Conservation (phyloP, 2,888 invertebrate genomes). For the Coleophora deauratella region DNA sequence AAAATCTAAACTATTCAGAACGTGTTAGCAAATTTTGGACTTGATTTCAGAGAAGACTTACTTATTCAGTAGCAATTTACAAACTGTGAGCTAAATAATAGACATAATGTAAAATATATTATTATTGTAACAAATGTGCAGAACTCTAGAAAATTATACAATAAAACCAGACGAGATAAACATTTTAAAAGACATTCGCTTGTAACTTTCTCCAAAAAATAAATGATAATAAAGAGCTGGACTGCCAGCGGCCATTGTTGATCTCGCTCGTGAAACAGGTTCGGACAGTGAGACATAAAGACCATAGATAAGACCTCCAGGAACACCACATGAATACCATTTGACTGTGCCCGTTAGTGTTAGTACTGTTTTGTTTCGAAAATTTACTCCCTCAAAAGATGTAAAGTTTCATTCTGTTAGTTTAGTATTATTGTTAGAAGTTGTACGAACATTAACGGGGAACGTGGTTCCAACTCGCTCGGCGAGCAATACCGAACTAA, state of each 20-base stretch:
- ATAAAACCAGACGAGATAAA: no score
- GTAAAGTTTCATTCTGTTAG: neutral
- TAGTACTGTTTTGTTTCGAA: constrained; percentile 1
- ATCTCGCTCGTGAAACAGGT: constrained; percentile 57
- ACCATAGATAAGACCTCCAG: constrained; percentile 37
- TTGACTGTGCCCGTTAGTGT: constrained; percentile 22
- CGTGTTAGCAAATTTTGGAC: no score
- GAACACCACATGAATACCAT: constrained; percentile 41
- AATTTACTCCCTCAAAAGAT: neutral
- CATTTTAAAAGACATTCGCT: constrained; percentile 13
- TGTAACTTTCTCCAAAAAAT: constrained; percentile 13
- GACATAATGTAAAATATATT: no score
- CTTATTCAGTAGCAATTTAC: no score
- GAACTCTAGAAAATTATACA: no score
- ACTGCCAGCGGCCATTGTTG: constrained; percentile 62
- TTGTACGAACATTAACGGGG: no score
- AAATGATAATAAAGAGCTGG: constrained; percentile 58
- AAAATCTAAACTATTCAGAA: no score
- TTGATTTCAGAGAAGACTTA: no score
- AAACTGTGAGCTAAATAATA: no score
- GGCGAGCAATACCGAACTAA: neutral
- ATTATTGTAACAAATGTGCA: no score
- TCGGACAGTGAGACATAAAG: constrained; percentile 44
- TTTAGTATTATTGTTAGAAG: neutral
- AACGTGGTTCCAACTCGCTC: neutral